phyloP scores from a whole-genome alignment of 2,797 vertebrate species.

The Hephaestus fuliginosus region DNA sequence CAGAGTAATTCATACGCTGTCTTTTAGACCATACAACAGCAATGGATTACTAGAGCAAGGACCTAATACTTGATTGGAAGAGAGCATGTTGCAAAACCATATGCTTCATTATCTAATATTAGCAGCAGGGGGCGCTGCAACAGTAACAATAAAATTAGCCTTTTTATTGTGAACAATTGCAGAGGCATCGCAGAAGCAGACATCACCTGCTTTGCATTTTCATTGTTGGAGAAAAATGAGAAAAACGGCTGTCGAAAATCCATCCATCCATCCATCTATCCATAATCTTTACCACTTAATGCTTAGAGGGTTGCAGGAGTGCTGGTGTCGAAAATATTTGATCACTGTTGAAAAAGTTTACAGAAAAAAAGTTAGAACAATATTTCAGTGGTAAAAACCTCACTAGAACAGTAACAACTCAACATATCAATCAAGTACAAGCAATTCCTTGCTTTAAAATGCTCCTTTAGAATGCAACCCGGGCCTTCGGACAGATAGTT shows the following conservation, averaged over 20 bases:
- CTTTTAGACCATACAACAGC: background rate
- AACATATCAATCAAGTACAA: too few relatives aligned
- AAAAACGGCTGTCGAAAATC: background rate
- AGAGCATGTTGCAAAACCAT: background rate
- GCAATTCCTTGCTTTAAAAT: too few relatives aligned
- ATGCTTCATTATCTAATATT: background rate
- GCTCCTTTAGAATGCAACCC: too few relatives aligned
- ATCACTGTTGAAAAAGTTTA: background rate
- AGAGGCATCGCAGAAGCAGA: background rate
- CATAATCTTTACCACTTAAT: too few relatives aligned
- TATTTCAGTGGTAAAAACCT: background rate
- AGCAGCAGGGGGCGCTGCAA: constrained; percentile 62
- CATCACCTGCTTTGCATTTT: constrained; percentile 13
- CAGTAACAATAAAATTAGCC: background rate
- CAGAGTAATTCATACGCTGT: too few relatives aligned
- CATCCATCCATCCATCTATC: too few relatives aligned
- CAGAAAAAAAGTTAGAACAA: background rate
- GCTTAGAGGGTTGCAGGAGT: too few relatives aligned
- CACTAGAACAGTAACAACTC: too few relatives aligned
- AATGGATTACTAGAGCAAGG: background rate
- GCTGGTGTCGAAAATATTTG: too few relatives aligned
- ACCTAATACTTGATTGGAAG: background rate
- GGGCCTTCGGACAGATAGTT: background rate
- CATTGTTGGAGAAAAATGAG: background rate
- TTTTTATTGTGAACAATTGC: background rate